Evolutionary conservation across 1,140 invertebrate genomes (phyloP).

Genomic region (Caerostris extrusa): DNA sequence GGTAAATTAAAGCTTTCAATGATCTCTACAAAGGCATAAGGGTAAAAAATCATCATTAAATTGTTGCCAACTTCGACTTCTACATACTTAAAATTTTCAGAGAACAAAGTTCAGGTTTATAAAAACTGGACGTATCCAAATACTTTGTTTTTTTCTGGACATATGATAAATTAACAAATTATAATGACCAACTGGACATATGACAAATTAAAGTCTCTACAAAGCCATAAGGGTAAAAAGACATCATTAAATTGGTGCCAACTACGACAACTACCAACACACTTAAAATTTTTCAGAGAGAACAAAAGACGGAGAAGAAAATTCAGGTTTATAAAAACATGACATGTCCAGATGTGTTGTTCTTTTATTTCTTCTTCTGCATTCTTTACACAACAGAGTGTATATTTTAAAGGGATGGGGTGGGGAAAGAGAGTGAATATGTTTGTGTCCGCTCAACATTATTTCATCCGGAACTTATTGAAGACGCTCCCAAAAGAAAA

Average conservation of each 20-base stretch:
- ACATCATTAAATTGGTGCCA: too few relatives aligned
- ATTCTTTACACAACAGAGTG: background rate
- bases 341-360: background rate
- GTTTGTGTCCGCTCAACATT: background rate
- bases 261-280: too few relatives aligned
- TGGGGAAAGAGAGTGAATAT: background rate
- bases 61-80: too few relatives aligned
- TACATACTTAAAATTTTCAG: too few relatives aligned
- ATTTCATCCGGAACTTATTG: background rate
- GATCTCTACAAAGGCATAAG: too few relatives aligned
- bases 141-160: background rate
- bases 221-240: too few relatives aligned
- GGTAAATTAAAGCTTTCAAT: too few relatives aligned
- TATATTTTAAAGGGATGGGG: constrained; percentile 12
- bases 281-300: background rate
- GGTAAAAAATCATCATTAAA: too few relatives aligned
- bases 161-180: too few relatives aligned
- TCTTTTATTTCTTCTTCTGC: background rate
- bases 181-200: too few relatives aligned
- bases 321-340: background rate
- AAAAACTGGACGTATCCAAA: background rate
- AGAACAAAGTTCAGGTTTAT: background rate
- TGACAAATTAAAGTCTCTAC: too few relatives aligned
- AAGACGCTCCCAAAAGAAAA: background rate
- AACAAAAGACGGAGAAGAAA: background rate